These are phyloP conservation scores for Eremobia ochroleuca DNA, from an alignment of 2,888 invertebrate species.

Conservation along the genomic window DNA sequence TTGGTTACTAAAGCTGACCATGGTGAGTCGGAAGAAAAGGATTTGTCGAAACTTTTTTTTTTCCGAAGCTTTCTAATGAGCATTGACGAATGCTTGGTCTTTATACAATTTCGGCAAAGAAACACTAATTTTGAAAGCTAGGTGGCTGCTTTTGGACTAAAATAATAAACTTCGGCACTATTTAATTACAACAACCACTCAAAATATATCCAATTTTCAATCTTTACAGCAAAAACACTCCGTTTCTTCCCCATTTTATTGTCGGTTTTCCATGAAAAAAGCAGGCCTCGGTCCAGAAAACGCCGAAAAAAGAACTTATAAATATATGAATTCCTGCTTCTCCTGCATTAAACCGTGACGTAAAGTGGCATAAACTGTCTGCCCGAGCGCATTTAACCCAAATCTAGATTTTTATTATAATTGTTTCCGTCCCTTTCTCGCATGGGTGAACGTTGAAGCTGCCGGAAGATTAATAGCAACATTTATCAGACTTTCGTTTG, in stretches of 20 bases:
- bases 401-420: slow-evolving; percentile 79
- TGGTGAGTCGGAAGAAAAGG: background rate
- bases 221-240: slow-evolving; percentile 39
- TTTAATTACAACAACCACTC: slow-evolving; percentile 9
- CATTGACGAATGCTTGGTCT: background rate
- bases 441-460: slow-evolving; percentile 77
- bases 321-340: slow-evolving; percentile 60
- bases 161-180: background rate
- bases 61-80: background rate
- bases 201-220: slow-evolving; percentile 41
- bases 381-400: slow-evolving; percentile 73
- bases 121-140: too few species aligned
- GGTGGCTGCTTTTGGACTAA: background rate
- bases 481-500: slow-evolving; percentile 89
- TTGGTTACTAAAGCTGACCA: background rate
- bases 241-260: slow-evolving; percentile 42
- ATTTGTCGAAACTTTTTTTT: background rate
- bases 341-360: slow-evolving; percentile 57
- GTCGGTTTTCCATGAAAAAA: slow-evolving; percentile 40
- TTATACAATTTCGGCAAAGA: background rate
- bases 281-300: slow-evolving; percentile 35
- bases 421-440: slow-evolving; percentile 76
- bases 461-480: slow-evolving; percentile 84
- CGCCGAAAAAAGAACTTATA: slow-evolving; percentile 58
- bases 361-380: slow-evolving; percentile 66